A percentile compares a stretch with the other conserved stretches of the same genome.
Conservation (phyloP, 2,888 invertebrate species). For the Nephrocerus scutellatus region DNA sequence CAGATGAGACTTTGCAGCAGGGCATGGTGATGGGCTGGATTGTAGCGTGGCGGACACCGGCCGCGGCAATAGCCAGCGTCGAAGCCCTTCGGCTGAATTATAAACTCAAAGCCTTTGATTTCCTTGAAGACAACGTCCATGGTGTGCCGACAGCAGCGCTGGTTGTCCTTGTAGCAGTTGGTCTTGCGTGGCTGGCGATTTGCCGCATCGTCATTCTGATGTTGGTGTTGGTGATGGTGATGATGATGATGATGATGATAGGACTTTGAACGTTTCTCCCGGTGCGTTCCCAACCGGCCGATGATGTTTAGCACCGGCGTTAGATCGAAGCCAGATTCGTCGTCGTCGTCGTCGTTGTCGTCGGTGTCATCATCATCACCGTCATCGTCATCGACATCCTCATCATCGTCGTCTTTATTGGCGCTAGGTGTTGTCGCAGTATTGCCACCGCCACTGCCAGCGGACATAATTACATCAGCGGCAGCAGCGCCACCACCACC, state of each 20-base stretch:
- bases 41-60: constrained; percentile 60
- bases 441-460: background rate
- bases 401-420: background rate
- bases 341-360: background rate
- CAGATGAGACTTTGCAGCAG: constrained; percentile 61
- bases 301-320: constrained; percentile 43
- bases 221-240: constrained; percentile 23
- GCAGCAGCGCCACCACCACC: constrained; percentile 9
- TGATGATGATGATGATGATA: constrained; percentile 21
- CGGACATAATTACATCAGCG: background rate
- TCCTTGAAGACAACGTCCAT: constrained; percentile 62
- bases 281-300: constrained; percentile 31
- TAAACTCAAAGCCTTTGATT: constrained; percentile 58
- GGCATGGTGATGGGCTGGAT: constrained; percentile 65
- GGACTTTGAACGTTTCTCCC: constrained; percentile 29
- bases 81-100: constrained; percentile 61
- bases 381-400: background rate
- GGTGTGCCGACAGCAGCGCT: constrained; percentile 59
- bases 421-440: background rate
- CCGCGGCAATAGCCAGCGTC: constrained; percentile 67
- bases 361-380: constrained; percentile 2
- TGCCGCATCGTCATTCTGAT: constrained; percentile 17
- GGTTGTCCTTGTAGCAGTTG: constrained; percentile 52
- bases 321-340: constrained; percentile 25
- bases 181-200: constrained; percentile 33